These are phyloP conservation scores for Dicrurus megarhynchus DNA, from an alignment of 2,113 vertebrate genomes.

Conservation along the genomic window DNA sequence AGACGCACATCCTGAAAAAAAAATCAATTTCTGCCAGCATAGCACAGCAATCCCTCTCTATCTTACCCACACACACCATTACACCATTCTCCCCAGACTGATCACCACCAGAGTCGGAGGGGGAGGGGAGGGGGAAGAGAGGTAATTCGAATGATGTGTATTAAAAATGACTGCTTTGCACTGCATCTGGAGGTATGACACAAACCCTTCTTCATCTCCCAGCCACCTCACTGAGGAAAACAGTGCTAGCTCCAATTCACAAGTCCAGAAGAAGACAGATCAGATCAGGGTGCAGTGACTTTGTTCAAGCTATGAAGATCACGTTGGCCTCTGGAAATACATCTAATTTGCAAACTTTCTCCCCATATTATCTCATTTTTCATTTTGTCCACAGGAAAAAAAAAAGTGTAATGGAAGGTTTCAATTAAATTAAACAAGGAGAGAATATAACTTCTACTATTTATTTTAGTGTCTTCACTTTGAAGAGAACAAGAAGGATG, in stretches of 20 bases:
- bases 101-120: fast-evolving
- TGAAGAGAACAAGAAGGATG: background rate
- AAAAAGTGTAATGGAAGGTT: background rate
- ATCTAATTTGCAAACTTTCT: background rate
- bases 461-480: background rate
- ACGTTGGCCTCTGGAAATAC: background rate
- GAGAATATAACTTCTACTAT: background rate
- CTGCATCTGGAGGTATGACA: background rate
- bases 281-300: background rate
- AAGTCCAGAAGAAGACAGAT: background rate
- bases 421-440: background rate
- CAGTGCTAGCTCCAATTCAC: background rate
- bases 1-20: background rate
- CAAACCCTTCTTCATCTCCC: background rate
- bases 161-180: background rate
- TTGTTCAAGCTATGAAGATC: background rate
- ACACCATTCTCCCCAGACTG: background rate
- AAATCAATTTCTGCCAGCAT: background rate
- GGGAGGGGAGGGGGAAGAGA: background rate
- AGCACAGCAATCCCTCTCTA: background rate
- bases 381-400: background rate
- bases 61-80: background rate
- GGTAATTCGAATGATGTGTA: background rate
- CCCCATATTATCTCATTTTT: background rate
- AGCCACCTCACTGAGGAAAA: background rate